A percentile compares a stretch with the other conserved stretches of the same genome.
phyloP scores from a whole-genome alignment of 1,140 invertebrate species.

The Paraescarpia echinospica region DNA sequence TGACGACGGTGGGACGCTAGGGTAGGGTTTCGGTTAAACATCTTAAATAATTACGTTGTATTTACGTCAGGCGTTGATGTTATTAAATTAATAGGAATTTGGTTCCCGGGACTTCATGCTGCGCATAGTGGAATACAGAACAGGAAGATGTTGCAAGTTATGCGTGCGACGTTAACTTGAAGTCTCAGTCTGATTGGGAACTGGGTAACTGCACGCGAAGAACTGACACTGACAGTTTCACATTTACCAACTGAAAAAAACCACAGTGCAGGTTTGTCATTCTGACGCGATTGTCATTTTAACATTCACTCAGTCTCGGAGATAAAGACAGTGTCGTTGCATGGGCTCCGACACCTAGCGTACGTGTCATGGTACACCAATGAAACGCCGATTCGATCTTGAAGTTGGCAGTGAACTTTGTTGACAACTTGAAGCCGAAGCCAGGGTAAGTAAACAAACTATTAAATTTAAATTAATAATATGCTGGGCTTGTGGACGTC shows the following conservation, averaged over 20 bases:
- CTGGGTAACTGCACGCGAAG: too few relatives aligned
- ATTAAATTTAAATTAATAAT: too few relatives aligned
- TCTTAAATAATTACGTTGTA: background rate
- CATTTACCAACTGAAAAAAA: too few relatives aligned
- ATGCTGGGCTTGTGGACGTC: too few relatives aligned
- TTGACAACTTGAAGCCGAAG: background rate
- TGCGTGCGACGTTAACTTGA: background rate
- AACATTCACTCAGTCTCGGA: background rate
- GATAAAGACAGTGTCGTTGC: background rate
- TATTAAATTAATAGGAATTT: background rate
- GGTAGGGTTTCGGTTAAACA: background rate
- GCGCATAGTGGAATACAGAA: background rate
- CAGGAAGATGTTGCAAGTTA: background rate
- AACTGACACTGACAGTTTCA: too few relatives aligned
- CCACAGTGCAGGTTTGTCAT: too few relatives aligned
- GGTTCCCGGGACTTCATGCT: background rate
- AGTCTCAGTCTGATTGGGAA: background rate
- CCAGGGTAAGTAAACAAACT: too few relatives aligned
- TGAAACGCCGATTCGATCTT: background rate
- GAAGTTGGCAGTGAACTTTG: background rate
- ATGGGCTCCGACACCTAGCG: background rate
- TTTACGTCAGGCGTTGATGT: too few relatives aligned
- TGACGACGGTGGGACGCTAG: too few relatives aligned
- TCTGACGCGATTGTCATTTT: too few relatives aligned
- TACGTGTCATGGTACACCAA: background rate